These are phyloP conservation scores for Troides aeacus DNA, from an alignment of 2,888 invertebrate species.

Conservation along the genomic window DNA sequence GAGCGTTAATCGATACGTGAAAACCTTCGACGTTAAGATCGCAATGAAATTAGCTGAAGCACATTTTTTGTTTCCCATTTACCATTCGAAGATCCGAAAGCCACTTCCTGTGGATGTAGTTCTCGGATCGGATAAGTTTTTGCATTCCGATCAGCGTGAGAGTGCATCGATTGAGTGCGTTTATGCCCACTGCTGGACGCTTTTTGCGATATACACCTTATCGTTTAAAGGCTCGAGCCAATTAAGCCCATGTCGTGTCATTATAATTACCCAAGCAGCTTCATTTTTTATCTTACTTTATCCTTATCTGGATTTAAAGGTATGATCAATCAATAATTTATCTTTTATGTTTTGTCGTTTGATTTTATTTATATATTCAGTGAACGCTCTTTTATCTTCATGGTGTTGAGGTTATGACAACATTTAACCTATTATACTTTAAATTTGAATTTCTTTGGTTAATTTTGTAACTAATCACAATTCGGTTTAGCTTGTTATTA, in stretches of 20 bases:
- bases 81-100: constrained; percentile 23
- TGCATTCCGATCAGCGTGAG: constrained; percentile 17
- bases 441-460: too few species aligned
- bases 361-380: constrained; percentile 10
- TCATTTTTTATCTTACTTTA: constrained; percentile 18
- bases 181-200: constrained; percentile 2
- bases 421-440: not conserved
- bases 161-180: constrained; percentile 9
- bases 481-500: too few species aligned
- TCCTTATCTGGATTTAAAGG: constrained; percentile 5
- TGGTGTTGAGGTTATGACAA: not conserved
- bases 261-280: constrained; percentile 22
- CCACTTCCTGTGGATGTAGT: constrained; percentile 1
- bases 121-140: constrained; percentile 23
- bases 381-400: not conserved
- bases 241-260: constrained; percentile 12
- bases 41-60: constrained; percentile 47
- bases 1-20: constrained; percentile 48
- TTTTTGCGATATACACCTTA: constrained; percentile 22
- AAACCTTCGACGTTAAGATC: constrained; percentile 40
- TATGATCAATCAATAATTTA: constrained; percentile 26
- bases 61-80: constrained; percentile 30
- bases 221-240: constrained; percentile 17
- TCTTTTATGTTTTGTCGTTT: constrained; percentile 11
- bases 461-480: too few species aligned